These are phyloP conservation scores for Drosophila subpulchrella DNA, from an alignment of 1,140 invertebrate genomes.

Conservation along the genomic window DNA sequence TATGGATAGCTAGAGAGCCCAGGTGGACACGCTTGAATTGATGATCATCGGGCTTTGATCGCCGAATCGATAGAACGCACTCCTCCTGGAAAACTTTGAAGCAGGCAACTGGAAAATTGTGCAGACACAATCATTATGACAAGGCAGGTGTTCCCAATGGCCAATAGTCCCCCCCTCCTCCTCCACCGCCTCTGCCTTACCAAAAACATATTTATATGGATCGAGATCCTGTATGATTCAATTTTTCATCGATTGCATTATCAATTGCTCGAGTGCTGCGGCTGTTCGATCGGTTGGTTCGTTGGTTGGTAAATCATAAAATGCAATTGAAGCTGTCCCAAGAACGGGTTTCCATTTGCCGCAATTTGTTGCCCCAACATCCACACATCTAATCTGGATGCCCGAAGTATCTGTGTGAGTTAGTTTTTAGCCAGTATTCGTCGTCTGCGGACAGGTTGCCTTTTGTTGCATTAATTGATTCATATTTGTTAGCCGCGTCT, in stretches of 20 bases:
- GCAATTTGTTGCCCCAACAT: conserved; percentile 62
- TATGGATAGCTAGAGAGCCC: conserved; percentile 10
- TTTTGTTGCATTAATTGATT: conserved; percentile 81
- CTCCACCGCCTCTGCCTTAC: no score
- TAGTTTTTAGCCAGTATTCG: conserved; percentile 3
- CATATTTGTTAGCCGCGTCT: conserved; percentile 70
- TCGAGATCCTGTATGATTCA: conserved; percentile 49
- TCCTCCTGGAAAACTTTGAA: conserved; percentile 55
- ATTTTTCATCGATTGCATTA: conserved; percentile 75
- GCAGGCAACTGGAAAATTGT: conserved; percentile 79
- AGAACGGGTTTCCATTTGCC: conserved; percentile 68
- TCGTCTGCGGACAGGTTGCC: conserved; percentile 55
- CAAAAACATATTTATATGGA: conserved; percentile 47
- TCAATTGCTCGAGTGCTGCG: conserved; percentile 60
- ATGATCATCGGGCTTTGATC: conserved; percentile 22
- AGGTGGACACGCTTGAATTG: conserved; percentile 74
- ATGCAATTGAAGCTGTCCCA: conserved; percentile 74
- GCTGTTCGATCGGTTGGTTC: conserved; percentile 16
- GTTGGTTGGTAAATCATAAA: conserved; percentile 61
- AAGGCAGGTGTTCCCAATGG: conserved; percentile 58
- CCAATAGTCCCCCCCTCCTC: neutral
- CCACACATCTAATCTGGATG: conserved; percentile 16
- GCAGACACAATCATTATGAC: conserved; percentile 59
- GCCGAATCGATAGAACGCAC: conserved; percentile 20
- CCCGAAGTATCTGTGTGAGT: conserved; percentile 3